Evolutionary conservation across 2,113 vertebrate genomes (phyloP).

Genomic region (Cromileptes altivelis): DNA sequence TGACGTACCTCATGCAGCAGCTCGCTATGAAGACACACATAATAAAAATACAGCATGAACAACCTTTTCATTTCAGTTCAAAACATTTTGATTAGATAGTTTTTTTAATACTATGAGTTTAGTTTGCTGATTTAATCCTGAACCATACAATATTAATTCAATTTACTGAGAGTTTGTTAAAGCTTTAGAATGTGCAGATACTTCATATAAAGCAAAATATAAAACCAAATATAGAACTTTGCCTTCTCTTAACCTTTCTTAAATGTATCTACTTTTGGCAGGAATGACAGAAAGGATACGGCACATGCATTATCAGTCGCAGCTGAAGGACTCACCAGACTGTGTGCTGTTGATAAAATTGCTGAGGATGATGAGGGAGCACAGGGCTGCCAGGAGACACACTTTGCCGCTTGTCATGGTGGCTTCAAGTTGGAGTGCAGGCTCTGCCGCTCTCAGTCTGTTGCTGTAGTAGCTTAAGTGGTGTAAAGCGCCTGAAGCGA

Average conservation of each 20-base stretch:
- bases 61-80: not conserved
- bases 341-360: constrained; percentile 39
- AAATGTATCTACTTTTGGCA: not conserved
- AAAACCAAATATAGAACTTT: no score
- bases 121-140: not conserved
- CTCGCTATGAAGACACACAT: constrained; percentile 58
- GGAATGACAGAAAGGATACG: not conserved
- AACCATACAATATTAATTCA: not conserved
- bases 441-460: not conserved
- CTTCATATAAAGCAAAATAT: not conserved
- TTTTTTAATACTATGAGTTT: not conserved
- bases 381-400: constrained; percentile 19
- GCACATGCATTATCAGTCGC: no score
- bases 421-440: not conserved
- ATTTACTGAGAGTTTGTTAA: not conserved
- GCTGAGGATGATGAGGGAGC: constrained; percentile 52
- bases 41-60: not conserved
- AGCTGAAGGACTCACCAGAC: constrained; percentile 61
- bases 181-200: not conserved
- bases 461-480: not conserved
- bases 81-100: not conserved
- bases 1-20: constrained; percentile 76
- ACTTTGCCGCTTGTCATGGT: constrained; percentile 53
- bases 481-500: not conserved
- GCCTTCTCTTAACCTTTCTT: not conserved